Evolutionary conservation across 2,888 invertebrate genomes (phyloP).

Genomic region (Polydrusus pterygomalis): DNA sequence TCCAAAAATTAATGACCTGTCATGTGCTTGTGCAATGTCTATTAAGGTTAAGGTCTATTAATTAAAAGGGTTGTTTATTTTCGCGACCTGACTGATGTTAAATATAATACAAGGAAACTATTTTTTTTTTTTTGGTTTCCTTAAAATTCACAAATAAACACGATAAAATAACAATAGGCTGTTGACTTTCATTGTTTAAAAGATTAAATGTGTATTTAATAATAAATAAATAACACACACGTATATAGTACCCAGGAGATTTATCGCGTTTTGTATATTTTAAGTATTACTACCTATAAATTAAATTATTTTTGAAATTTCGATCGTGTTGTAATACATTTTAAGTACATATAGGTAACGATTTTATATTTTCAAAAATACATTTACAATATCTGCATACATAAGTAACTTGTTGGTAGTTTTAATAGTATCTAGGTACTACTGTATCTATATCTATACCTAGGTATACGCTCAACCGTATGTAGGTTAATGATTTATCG

Average conservation of each 20-base stretch:
- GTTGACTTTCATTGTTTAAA: constrained; percentile 62
- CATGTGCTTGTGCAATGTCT: constrained; percentile 11
- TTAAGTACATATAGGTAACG: constrained; percentile 28
- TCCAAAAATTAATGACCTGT: too few relatives aligned
- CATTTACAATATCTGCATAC: too few relatives aligned
- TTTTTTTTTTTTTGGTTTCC: constrained; percentile 31
- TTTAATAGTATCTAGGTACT: too few relatives aligned
- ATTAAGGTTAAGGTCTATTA: too few relatives aligned
- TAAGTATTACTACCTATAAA: constrained; percentile 28
- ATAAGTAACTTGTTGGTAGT: too few relatives aligned
- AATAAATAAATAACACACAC: constrained; percentile 40
- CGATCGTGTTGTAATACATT: constrained; percentile 17
- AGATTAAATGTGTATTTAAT: constrained; percentile 50
- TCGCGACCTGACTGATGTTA: background rate
- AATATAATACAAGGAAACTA: constrained; percentile 23
- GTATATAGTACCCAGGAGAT: constrained; percentile 29
- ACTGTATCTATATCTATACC: too few relatives aligned
- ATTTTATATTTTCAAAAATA: too few relatives aligned
- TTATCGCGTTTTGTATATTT: constrained; percentile 32
- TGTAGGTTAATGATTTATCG: too few relatives aligned
- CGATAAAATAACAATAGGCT: constrained; percentile 62
- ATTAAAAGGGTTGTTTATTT: constrained; percentile 14
- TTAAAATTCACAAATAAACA: constrained; percentile 56
- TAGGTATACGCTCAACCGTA: too few relatives aligned
- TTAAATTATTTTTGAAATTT: constrained; percentile 41